These are phyloP conservation scores for Albula goreensis DNA, from an alignment of 2,113 vertebrate genomes.

Conservation along the genomic window DNA sequence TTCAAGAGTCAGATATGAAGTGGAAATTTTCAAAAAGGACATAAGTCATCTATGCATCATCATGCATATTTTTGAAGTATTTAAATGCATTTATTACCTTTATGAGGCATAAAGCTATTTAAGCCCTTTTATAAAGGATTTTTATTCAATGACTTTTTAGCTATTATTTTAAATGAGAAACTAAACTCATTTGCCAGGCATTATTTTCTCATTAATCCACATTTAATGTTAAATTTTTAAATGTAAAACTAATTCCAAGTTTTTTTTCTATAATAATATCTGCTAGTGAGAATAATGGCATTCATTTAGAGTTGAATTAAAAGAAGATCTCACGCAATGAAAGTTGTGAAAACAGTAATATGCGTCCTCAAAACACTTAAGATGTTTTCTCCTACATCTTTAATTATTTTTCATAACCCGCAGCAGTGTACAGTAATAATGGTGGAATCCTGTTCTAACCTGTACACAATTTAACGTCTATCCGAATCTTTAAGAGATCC, in stretches of 20 bases:
- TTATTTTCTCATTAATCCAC: constrained; percentile 72
- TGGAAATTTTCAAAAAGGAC: constrained; percentile 63
- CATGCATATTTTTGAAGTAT: constrained; percentile 59
- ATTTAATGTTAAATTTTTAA: constrained; percentile 58
- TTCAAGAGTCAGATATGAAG: constrained; percentile 63
- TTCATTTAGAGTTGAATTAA: constrained; percentile 75
- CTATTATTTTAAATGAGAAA: constrained; percentile 47
- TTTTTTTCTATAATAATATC: constrained; percentile 51
- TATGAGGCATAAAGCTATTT: constrained; percentile 62
- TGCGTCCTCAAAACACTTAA: constrained; percentile 65
- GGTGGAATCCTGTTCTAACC: constrained; percentile 64
- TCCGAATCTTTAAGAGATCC: constrained; percentile 10
- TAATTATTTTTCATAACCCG: constrained; percentile 82
- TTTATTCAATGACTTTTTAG: constrained; percentile 43
- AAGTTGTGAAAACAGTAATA: constrained; percentile 69
- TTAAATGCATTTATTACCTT: constrained; percentile 62
- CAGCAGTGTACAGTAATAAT: constrained; percentile 75
- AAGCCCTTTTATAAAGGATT: constrained; percentile 51
- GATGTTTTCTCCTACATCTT: constrained; percentile 57
- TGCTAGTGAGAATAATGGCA: constrained; percentile 69
- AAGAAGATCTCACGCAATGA: constrained; percentile 62
- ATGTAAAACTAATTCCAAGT: constrained; percentile 56
- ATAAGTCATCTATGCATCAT: constrained; percentile 69
- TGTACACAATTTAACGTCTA: constrained; percentile 54
- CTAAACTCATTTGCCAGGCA: constrained; percentile 52